Conservation (phyloP, 92 coral and sea anemone genomes). For the Desmophyllum pertusum region DNA sequence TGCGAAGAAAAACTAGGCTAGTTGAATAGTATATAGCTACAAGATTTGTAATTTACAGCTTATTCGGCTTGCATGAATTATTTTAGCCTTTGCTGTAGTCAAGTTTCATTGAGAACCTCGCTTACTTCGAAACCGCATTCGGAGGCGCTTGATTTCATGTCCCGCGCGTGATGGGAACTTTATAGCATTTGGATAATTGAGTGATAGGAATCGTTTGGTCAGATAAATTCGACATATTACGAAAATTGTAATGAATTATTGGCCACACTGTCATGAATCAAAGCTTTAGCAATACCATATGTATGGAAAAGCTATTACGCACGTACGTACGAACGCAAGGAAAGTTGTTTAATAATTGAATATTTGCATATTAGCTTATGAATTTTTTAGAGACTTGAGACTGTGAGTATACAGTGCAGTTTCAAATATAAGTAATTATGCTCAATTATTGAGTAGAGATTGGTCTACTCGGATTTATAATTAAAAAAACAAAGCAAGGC, state of each 20-base stretch:
- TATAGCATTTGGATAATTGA: neutral
- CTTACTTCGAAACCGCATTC: neutral
- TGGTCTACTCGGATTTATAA: too few species aligned
- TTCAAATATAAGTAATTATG: neutral
- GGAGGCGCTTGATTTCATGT: neutral
- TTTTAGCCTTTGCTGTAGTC: neutral
- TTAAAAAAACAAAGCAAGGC: too few species aligned
- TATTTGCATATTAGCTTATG: slow-evolving; percentile 9
- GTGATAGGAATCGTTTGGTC: neutral
- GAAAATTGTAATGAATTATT: neutral
- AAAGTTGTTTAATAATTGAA: slow-evolving; percentile 3
- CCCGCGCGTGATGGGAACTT: neutral
- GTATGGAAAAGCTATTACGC: too few species aligned
- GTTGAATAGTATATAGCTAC: neutral
- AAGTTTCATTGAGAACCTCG: neutral
- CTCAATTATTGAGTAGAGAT: neutral
- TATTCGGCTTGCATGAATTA: neutral
- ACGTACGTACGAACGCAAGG: neutral
- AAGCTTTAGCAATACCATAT: neutral
- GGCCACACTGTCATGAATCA: neutral
- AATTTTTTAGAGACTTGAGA: neutral
- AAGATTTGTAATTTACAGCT: neutral
- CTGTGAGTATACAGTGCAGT: neutral
- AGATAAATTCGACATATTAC: neutral
- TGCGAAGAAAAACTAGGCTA: neutral